Conservation (phyloP, 23 tunicate genomes). For the Styela clava region DNA sequence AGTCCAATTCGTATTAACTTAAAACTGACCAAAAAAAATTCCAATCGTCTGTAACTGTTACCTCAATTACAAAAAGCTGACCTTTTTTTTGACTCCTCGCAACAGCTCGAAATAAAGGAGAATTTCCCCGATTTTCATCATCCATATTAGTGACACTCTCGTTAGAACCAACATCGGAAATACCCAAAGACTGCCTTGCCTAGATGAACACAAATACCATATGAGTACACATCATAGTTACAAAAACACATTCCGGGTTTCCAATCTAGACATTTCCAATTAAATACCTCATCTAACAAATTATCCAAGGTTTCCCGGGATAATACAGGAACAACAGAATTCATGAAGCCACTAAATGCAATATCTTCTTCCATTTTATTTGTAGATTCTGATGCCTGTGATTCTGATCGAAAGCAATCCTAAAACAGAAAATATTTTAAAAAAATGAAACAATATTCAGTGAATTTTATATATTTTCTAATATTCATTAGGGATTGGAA, state of each 20-base stretch:
- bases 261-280: background rate
- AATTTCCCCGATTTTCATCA: background rate
- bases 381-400: background rate
- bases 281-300: background rate
- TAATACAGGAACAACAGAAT: background rate
- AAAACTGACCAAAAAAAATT: background rate
- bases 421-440: background rate
- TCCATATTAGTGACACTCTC: too few species aligned
- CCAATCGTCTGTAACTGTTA: background rate
- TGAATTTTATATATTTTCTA: too few species aligned
- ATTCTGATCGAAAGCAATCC: background rate
- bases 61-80: too few species aligned
- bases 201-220: background rate
- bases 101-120: background rate
- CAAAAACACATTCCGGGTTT: background rate
- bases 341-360: background rate
- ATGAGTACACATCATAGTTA: background rate
- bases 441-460: background rate
- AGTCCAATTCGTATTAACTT: background rate
- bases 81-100: too few species aligned
- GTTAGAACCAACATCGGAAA: background rate
- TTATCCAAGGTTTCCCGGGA: constrained; percentile 2
- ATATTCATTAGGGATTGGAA: too few species aligned
- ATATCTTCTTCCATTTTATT: background rate
- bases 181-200: background rate